Evolutionary conservation across 2,113 vertebrate species (phyloP), one percentile per base, ranked within the genome.

Genomic region (Hipposideros armiger): DNA sequence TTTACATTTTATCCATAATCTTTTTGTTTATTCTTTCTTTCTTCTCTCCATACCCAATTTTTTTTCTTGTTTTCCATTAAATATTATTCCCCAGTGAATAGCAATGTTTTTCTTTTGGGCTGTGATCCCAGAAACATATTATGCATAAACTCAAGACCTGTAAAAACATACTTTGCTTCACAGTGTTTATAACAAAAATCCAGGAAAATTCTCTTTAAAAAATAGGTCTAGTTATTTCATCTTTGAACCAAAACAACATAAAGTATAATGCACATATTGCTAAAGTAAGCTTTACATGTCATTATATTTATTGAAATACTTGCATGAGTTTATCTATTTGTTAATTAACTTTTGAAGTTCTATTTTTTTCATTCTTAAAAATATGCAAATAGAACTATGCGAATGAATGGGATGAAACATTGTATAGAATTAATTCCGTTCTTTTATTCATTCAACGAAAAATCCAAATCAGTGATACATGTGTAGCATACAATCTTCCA

Each of bases 91-190:
- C 60, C 45, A 81, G 28, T 73, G 80, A 86, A 78, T 90, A 84
- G 70, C 50, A 90, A 0, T 81, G 70, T 95, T 87, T 95, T 95
- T 83, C 50, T 96, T 0, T 96, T 94, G 95, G 82, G 50, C 78
- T 95, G 2, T 87, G 80, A 94, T 95, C 36, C 69, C 84, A 92
- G 88, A 94, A 88, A 83, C n/a, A 70, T 67, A 80, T 66, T 85
- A 26, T 91, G 28, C 56, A 76, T 96, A 94, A 76, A 77, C 42
- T 96, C 45, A 87, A 56, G 62, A 91, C 22, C 85, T 84, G 32
- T 87, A 82, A 90, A 97, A 97, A 83, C n/a, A 87, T 77, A 95
- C 54, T 72, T 96, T 76, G 64, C 17, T 92, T 93, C 67, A 82
- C 58, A 67, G 11, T 95, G 50, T 91, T 73, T 92, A 28, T 92